A percentile compares a stretch with the other conserved stretches of the same genome.
phyloP scores from a whole-genome alignment of 2,888 invertebrate genomes.

The Cephus nigrinus region DNA sequence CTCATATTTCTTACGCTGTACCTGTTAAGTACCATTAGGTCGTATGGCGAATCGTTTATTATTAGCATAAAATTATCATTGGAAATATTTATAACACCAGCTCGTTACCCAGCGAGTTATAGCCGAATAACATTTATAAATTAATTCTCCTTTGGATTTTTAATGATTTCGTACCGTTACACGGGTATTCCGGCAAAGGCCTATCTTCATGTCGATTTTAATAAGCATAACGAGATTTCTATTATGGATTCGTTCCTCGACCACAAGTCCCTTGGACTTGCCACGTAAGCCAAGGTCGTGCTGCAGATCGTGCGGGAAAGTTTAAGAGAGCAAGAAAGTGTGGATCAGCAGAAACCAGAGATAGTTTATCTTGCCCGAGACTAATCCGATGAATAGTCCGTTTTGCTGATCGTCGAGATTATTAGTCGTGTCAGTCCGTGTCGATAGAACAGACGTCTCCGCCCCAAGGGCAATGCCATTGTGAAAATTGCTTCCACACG shows the following conservation, averaged over 20 bases:
- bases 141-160: slow-evolving; percentile 19
- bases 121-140: slow-evolving; percentile 44
- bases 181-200: not conserved
- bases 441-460: not conserved
- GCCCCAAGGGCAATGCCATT: not conserved
- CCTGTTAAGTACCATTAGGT: not conserved
- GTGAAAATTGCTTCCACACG: not conserved
- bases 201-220: not conserved
- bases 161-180: not conserved
- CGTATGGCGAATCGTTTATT: slow-evolving; percentile 12
- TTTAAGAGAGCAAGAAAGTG: not conserved
- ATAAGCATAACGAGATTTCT: not conserved
- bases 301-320: not conserved
- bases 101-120: slow-evolving; percentile 41
- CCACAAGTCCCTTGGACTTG: not conserved
- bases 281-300: not conserved
- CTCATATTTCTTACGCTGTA: not conserved
- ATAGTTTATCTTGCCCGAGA: not conserved
- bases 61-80: slow-evolving; percentile 49
- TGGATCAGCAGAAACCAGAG: not conserved
- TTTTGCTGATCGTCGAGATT: not conserved
- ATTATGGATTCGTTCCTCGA: not conserved
- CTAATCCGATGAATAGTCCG: not conserved
- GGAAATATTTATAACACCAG: slow-evolving; percentile 42
- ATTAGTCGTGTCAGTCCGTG: not conserved